These are phyloP conservation scores for Ectemnius lituratus DNA, from an alignment of 2,888 invertebrate genomes.

Conservation along the genomic window DNA sequence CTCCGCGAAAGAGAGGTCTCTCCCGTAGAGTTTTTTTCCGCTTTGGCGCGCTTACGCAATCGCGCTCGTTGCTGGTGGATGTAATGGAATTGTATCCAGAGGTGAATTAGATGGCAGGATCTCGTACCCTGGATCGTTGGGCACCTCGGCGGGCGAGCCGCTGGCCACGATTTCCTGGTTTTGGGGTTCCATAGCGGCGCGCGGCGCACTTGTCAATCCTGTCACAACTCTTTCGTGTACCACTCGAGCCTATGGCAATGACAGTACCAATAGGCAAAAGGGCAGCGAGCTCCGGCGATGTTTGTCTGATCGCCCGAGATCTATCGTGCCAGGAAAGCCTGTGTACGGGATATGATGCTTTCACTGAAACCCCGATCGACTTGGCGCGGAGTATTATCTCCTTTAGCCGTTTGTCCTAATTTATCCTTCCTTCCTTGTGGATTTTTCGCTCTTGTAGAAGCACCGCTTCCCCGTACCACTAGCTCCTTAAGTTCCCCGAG, in stretches of 20 bases:
- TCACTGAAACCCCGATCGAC: background rate
- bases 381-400: too few relatives aligned
- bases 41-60: constrained; percentile 30
- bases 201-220: constrained; percentile 57
- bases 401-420: too few relatives aligned
- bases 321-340: constrained; percentile 2
- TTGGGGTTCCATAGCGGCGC: constrained; percentile 84
- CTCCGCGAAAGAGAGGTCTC: too few relatives aligned
- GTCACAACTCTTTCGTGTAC: constrained; percentile 56
- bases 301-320: constrained; percentile 8
- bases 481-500: background rate
- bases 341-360: constrained; percentile 18
- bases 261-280: constrained; percentile 27
- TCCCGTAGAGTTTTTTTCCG: constrained; percentile 5
- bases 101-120: constrained; percentile 20
- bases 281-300: constrained; percentile 4
- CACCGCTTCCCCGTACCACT: constrained; percentile 9
- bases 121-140: constrained; percentile 95
- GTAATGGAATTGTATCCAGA: constrained; percentile 38
- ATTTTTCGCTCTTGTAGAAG: too few relatives aligned
- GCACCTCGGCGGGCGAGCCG: constrained; percentile 92
- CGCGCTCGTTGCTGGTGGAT: constrained; percentile 53
- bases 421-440: too few relatives aligned
- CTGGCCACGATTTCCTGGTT: constrained; percentile 87
- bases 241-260: constrained; percentile 23